A percentile compares a stretch with the other conserved stretches of the same genome.
phyloP scores from a whole-genome alignment of 2,888 invertebrate genomes.

The Troides oblongomaculatus region DNA sequence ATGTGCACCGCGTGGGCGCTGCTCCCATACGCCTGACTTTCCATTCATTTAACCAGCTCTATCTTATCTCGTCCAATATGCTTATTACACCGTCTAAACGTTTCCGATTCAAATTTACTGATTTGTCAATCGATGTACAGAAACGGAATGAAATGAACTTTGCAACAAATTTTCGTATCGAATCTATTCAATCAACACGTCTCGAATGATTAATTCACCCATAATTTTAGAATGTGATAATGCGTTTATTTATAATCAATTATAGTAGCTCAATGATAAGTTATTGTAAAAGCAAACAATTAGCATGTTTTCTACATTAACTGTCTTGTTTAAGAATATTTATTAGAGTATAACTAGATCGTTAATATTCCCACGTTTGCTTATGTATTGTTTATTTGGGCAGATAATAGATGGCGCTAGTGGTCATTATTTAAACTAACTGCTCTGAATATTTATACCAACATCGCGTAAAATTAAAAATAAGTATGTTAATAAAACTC shows the following conservation, averaged over 20 bases:
- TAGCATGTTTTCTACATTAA: conserved; percentile 15
- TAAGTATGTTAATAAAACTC: conserved; percentile 8
- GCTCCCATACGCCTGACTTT: conserved; percentile 68
- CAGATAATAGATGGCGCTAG: conserved; percentile 47
- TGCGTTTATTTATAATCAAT: conserved; percentile 7
- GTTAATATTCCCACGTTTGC: conserved; percentile 8
- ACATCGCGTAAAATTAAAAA: not conserved
- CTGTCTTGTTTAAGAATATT: conserved; percentile 25
- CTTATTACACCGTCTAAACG: conserved; percentile 62
- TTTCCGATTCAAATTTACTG: conserved; percentile 41
- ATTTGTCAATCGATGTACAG: conserved; percentile 21
- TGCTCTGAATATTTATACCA: conserved; percentile 5
- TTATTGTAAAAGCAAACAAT: conserved; percentile 15
- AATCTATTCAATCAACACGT: not conserved
- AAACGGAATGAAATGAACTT: not conserved
- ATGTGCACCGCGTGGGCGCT: conserved; percentile 65
- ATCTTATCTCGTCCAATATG: conserved; percentile 73
- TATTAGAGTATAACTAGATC: conserved; percentile 15
- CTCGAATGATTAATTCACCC: not conserved
- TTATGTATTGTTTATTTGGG: conserved; percentile 4
- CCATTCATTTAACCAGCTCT: conserved; percentile 77
- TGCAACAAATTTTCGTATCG: conserved; percentile 1
- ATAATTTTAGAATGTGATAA: not conserved
- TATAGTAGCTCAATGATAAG: conserved; percentile 8
- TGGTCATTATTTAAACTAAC: conserved; percentile 9